These are phyloP conservation scores for Silurus aristotelis DNA, from an alignment of 2,797 vertebrate species.

Conservation along the genomic window DNA sequence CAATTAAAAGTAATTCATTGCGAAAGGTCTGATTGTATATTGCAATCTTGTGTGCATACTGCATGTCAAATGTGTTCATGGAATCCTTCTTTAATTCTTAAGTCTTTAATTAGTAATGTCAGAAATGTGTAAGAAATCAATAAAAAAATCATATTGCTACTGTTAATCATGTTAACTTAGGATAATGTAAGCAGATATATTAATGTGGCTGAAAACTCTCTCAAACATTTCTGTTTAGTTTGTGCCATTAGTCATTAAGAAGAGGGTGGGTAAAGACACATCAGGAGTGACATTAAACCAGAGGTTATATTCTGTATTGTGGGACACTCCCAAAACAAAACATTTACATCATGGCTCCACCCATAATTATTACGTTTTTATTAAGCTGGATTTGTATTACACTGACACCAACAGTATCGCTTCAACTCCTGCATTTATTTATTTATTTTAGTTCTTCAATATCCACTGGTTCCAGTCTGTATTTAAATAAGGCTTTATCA, in stretches of 20 bases:
- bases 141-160: background rate
- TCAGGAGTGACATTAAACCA: constrained; percentile 10
- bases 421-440: background rate
- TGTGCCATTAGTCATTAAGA: constrained; percentile 8
- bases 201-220: background rate
- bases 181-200: background rate
- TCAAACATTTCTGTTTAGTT: constrained; percentile 1
- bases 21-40: background rate
- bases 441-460: background rate
- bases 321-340: constrained; percentile 21
- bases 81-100: background rate
- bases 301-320: constrained; percentile 21
- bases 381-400: background rate
- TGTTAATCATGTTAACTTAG: background rate
- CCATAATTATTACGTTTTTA: constrained; percentile 7
- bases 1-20: background rate
- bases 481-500: background rate
- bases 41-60: background rate
- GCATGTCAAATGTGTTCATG: background rate
- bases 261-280: constrained; percentile 16
- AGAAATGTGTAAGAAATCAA: background rate
- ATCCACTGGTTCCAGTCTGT: background rate
- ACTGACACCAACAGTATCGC: background rate
- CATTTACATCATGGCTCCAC: background rate
- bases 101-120: background rate